Conservation (phyloP, 2,888 invertebrate species). For the Pediacus dermestoides region DNA sequence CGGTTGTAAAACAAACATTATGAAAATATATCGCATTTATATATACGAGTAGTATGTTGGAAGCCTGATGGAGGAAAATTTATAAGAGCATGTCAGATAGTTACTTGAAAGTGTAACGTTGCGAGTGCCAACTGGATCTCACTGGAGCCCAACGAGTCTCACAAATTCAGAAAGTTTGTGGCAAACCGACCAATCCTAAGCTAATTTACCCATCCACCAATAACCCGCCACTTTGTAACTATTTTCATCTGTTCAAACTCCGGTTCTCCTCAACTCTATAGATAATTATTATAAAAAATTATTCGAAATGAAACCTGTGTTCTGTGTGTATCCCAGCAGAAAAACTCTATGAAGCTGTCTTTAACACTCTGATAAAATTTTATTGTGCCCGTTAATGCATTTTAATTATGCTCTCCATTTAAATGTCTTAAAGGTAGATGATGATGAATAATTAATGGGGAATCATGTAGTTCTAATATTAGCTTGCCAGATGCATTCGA, state of each 20-base stretch:
- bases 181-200: conserved; percentile 34
- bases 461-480: conserved; percentile 3
- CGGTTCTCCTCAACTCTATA: too few relatives aligned
- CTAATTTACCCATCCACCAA: conserved; percentile 37
- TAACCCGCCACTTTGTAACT: conserved; percentile 29
- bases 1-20: too few relatives aligned
- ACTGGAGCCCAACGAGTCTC: conserved; percentile 33
- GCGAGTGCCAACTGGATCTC: conserved; percentile 36
- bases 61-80: too few relatives aligned
- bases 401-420: conserved; percentile 4
- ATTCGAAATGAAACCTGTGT: too few relatives aligned
- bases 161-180: conserved; percentile 32
- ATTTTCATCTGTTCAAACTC: conserved; percentile 23
- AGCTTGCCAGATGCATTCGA: conserved; percentile 5
- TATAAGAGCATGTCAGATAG: conserved; percentile 22
- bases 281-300: too few relatives aligned
- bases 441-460: conserved; percentile 2
- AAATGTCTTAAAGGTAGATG: conserved; percentile 4
- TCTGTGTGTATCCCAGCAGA: too few relatives aligned
- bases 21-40: too few relatives aligned
- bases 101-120: conserved; percentile 30
- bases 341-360: too few relatives aligned
- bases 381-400: too few relatives aligned
- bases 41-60: too few relatives aligned
- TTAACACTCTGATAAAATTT: too few relatives aligned